These are phyloP conservation scores for Stenichneumon culpator DNA, from an alignment of 2,888 invertebrate genomes.

Conservation along the genomic window DNA sequence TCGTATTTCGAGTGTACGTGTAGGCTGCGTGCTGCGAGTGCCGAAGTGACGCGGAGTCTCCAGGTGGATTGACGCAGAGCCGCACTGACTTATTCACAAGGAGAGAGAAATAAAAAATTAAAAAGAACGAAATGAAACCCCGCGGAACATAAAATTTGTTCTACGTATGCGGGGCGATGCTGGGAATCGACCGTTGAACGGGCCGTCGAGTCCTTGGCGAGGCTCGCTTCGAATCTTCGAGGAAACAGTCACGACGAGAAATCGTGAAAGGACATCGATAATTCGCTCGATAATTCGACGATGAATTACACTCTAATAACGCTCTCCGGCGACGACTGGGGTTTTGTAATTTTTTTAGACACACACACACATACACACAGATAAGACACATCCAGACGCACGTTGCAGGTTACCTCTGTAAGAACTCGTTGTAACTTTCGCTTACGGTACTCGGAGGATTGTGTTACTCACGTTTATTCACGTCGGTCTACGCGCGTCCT, in stretches of 20 bases:
- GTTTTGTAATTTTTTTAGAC: conserved; percentile 14
- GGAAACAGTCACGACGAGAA: conserved; percentile 23
- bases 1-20: background rate
- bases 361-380: background rate
- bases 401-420: conserved; percentile 53
- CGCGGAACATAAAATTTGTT: background rate
- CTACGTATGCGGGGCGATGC: conserved; percentile 14
- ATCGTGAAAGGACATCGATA: conserved; percentile 21
- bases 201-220: conserved; percentile 49
- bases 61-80: conserved; percentile 16
- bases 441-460: conserved; percentile 44
- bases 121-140: background rate
- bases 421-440: conserved; percentile 45
- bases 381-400: conserved; percentile 20
- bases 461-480: conserved; percentile 58
- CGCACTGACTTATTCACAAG: background rate
- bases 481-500: conserved; percentile 18
- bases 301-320: background rate
- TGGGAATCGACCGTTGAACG: conserved; percentile 55
- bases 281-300: background rate
- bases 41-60: conserved; percentile 23
- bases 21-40: background rate
- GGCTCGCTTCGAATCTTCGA: conserved; percentile 10
- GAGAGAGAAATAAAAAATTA: conserved; percentile 1
- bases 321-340: background rate